Base-by-base conservation (phyloP, 2,888 invertebrate species). In the Physocephala rufipes region DNA sequence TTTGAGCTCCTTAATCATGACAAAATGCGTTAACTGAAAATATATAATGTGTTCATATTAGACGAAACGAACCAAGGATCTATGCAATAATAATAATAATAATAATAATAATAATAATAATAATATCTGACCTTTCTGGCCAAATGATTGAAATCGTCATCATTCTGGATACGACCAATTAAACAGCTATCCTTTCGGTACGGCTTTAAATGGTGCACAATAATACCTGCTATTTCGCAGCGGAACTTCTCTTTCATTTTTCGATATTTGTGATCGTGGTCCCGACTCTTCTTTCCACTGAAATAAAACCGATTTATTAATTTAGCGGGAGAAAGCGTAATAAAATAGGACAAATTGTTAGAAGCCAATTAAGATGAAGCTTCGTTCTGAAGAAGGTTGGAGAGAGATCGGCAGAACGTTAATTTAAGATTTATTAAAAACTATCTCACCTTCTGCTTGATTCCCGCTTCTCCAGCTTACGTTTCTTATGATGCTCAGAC, bases 1-100 rank as follows among this genome's bases (percentile, higher is more conserved):
- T 84, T 96, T 96, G 84, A 97, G 86, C 87, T 98, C 97, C 86
- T 98, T 98, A 72, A 95, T 90, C 91, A 97, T 93, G 73, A 98
- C 95, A 85, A 96, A 95, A 87, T 97, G 96, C 0, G 97, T 97
- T 73, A 98, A 87, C 97, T 97, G 88, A 67, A 88, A 85, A 74
- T 30, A 28, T 1, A 26, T 49, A 55, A 24, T 19, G 43, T 47
- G 15, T 45, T 47, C 24, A 47, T 30, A 36, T 21, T n/a, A n/a
- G n/a, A n/a, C n/a, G 21, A 63, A 65, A 3, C 47, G 49, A 1
- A 49, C 26, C 45, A 13, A 19, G 9, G 12, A 15, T 26, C 1
- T 5, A 21, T 43, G n/a, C n/a, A 45, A 49, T 1, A 47, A 45
- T 47, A 59, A 81, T n/a, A n/a, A n/a, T n/a, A n/a, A n/a, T n/a